Percentiles rank a stretch among this genome's conserved stretches.
Conservation (phyloP, 2,113 vertebrate genomes). For the Perca flavescens region DNA sequence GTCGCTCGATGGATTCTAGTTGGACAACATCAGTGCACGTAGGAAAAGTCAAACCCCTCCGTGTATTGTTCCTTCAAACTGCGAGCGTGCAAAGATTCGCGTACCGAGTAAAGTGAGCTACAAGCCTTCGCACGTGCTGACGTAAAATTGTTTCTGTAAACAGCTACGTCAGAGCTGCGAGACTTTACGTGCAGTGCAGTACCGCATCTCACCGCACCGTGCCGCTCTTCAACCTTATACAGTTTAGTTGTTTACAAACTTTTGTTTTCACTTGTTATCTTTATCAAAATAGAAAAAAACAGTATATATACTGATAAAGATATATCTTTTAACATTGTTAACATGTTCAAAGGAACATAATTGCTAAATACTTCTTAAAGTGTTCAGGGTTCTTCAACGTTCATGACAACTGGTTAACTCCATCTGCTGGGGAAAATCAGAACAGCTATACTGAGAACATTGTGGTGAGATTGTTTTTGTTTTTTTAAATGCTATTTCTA, state of each 20-base stretch:
- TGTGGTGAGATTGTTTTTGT: background rate
- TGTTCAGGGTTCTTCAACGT: background rate
- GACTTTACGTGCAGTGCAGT: background rate
- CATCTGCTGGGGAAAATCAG: background rate
- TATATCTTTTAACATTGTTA: background rate
- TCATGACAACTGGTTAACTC: background rate
- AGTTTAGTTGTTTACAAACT: background rate
- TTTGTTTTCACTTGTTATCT: background rate
- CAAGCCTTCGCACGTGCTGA: constrained; percentile 67
- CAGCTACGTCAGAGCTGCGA: constrained; percentile 45
- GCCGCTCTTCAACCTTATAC: background rate
- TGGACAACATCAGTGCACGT: background rate
- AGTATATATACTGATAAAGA: too few relatives aligned
- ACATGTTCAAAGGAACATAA: background rate
- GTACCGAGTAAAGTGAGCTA: constrained; percentile 24
- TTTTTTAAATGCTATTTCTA: background rate
- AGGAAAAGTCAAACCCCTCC: background rate
- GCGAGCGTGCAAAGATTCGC: constrained; percentile 48
- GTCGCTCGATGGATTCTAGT: constrained; percentile 9
- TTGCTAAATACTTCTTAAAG: background rate
- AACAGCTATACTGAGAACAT: background rate
- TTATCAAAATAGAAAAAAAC: background rate
- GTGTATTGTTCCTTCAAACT: background rate
- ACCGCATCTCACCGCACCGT: background rate
- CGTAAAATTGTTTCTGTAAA: constrained; percentile 69